A percentile compares a stretch with the other conserved stretches of the same genome.
Evolutionary conservation across 2,888 invertebrate genomes (phyloP).

Genomic region (Eilema sororculum): DNA sequence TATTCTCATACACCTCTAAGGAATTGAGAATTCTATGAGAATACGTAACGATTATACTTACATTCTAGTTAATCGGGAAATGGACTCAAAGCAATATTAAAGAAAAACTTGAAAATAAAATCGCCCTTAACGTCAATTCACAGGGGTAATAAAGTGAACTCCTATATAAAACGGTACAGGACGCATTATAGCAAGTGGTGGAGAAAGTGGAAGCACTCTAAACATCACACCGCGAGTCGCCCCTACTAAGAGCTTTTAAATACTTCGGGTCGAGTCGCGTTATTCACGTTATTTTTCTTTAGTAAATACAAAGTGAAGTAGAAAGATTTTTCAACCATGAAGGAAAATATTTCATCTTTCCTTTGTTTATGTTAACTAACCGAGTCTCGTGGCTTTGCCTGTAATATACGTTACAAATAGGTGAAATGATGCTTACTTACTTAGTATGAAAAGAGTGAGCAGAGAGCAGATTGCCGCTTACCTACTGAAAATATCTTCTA

Average conservation of each 20-base stretch:
- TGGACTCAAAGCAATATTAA: not conserved
- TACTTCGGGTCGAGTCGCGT: not conserved
- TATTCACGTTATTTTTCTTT: constrained; percentile 3
- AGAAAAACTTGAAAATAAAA: not conserved
- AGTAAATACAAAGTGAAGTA: not conserved
- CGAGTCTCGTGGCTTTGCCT: not conserved
- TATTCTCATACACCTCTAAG: too few relatives aligned
- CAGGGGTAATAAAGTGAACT: constrained; percentile 44
- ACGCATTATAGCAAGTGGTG: constrained; percentile 46
- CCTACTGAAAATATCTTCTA: not conserved
- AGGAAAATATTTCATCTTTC: constrained; percentile 1
- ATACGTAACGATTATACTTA: too few relatives aligned
- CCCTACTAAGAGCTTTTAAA: constrained; percentile 38
- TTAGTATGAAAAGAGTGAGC: not conserved
- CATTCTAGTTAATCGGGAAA: not conserved
- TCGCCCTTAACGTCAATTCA: constrained; percentile 37
- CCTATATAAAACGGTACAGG: constrained; percentile 40
- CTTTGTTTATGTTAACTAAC: not conserved
- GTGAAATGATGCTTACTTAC: not conserved
- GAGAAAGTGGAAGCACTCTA: constrained; percentile 49
- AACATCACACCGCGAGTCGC: constrained; percentile 35
- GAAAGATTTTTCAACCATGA: not conserved
- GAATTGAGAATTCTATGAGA: too few relatives aligned
- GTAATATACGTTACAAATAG: not conserved
- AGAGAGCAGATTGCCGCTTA: not conserved